Conservation (phyloP, 2,797 vertebrate species). For the Gobio occitaniae region DNA sequence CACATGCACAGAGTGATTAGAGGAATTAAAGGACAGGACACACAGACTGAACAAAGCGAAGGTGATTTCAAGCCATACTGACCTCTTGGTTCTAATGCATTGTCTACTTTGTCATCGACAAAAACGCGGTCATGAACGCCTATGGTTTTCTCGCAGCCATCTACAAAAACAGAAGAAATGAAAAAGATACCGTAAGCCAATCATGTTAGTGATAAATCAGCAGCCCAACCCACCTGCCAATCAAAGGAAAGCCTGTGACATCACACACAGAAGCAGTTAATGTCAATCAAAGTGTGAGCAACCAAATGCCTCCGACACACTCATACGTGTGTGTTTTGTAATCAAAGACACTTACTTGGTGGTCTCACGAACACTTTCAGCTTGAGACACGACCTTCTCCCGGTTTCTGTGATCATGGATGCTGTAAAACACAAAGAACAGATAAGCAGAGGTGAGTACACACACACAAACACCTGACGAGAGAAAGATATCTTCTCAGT, state of each 20-base stretch:
- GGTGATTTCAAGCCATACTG: constrained; percentile 95
- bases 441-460: background rate
- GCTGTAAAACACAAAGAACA: constrained; percentile 77
- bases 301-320: constrained; percentile 5
- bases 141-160: constrained; percentile 99
- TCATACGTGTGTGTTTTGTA: constrained; percentile 12
- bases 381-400: constrained; percentile 96
- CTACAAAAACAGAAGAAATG: constrained; percentile 83
- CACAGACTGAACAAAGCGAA: constrained; percentile 71
- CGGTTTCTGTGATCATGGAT: constrained; percentile 93
- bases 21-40: constrained; percentile 56
- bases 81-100: constrained; percentile 99
- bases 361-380: constrained; percentile 98
- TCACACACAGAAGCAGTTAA: constrained; percentile 69
- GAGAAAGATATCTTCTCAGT: constrained; percentile 11
- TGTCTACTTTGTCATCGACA: constrained; percentile 99
- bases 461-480: background rate
- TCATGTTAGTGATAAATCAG: constrained; percentile 91
- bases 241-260: constrained; percentile 74
- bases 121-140: constrained; percentile 99
- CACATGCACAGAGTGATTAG: background rate
- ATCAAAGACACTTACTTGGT: constrained; percentile 89
- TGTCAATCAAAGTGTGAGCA: constrained; percentile 7
- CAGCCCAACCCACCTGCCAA: constrained; percentile 68
- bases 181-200: constrained; percentile 88